Base-by-base conservation (phyloP, 2,113 vertebrate species). In the Eretmochelys imbricata region DNA sequence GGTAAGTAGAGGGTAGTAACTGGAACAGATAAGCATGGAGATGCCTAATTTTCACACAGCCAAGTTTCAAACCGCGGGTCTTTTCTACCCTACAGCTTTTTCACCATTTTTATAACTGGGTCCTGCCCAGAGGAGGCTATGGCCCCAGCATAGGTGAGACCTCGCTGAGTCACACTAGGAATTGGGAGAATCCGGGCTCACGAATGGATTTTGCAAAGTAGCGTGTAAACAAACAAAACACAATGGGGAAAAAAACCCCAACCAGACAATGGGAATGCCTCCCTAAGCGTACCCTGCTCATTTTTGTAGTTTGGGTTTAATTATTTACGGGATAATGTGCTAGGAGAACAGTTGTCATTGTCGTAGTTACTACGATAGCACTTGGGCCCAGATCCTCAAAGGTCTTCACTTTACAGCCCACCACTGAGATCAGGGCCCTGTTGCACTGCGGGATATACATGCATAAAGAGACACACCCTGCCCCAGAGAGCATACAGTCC, bases 181-280 rank as follows among this genome's bases (percentile, higher is more conserved):
- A 89, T 49, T 75, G 65, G 35, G 14, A 88, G 11, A 11, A 75
- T 49, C 1, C 0, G 3, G 81, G 75, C 5, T 76, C 0, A 1
- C 53, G 80, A 84, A 78, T 1, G 53, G 82, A 96, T 95, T 97
- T 91, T 94, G 92, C 3, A 1, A 85, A 78, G 3, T 35, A 10
- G 62, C 0, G 50, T 89, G 78, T 8, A 38, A 94, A 93, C 89
- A 46, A 38, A 12, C 17, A 42, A 95, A 92, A 38, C n/a, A 1
- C 29, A 46, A 86, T 1, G 54, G 75, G 51, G 89, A 75, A 20
- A 53, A 54, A 75, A 91, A 50, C 59, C 54, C 55, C 3, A 0
- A 65, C 88, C 95, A 3, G n/a, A 1, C 48, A 93, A 94, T 5
- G 89, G 92, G 87, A 97, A 95, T 95, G 88, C 94, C 92, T 53